A percentile compares a stretch with the other conserved stretches of the same genome.
phyloP scores from a whole-genome alignment of 2,888 invertebrate species.

The Ophion costatus region DNA sequence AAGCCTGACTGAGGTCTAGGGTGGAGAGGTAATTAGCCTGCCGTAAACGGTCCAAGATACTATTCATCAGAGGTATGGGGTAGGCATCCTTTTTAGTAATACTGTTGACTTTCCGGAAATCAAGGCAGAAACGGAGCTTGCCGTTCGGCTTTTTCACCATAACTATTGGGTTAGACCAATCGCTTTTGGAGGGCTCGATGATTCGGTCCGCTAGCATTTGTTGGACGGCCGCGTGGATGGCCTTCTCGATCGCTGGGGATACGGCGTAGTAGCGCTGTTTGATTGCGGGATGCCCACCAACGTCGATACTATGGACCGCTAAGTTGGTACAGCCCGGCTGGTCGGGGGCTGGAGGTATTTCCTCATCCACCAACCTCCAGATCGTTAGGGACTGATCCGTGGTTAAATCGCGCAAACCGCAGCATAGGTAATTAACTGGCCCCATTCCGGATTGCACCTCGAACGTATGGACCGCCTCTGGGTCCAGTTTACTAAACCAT shows the following conservation, averaged over 20 bases:
- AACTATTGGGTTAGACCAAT: conserved; percentile 37
- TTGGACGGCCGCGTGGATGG: too few relatives aligned
- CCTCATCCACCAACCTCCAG: neutral
- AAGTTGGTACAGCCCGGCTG: neutral
- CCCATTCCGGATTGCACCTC: neutral
- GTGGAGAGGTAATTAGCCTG: conserved; percentile 67
- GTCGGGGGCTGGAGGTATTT: neutral
- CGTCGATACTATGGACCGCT: neutral
- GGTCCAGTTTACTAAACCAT: conserved; percentile 6
- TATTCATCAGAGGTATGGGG: conserved; percentile 3
- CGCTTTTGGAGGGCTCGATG: conserved; percentile 20
- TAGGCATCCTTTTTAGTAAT: conserved; percentile 19
- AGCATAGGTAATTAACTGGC: neutral
- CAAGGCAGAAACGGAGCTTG: conserved; percentile 12
- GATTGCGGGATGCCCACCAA: neutral
- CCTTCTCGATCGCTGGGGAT: too few relatives aligned
- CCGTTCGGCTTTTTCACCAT: conserved; percentile 41
- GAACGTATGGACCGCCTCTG: neutral
- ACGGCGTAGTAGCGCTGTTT: too few relatives aligned
- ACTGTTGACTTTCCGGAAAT: conserved; percentile 63
- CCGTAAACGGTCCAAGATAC: neutral
- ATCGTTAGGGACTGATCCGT: neutral
- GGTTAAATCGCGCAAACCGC: conserved; percentile 1
- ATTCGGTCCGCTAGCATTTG: conserved; percentile 30
- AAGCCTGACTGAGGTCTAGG: conserved; percentile 74